Percentiles rank a stretch among this genome's conserved stretches.
Conservation (phyloP, 2,888 invertebrate species). For the Rhaphigaster nebulosa region DNA sequence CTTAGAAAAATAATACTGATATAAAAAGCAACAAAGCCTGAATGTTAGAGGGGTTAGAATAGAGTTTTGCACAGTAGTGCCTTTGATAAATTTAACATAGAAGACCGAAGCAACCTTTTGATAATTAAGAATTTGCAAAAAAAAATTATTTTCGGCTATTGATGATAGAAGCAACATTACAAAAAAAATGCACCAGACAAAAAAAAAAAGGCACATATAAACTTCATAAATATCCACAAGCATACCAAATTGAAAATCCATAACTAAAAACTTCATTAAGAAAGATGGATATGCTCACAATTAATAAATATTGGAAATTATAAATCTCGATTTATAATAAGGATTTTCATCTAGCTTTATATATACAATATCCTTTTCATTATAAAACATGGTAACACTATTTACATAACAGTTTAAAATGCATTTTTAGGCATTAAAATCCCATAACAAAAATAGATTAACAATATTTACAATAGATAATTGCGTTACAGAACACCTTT, state of each 20-base stretch:
- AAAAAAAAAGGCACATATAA: background rate
- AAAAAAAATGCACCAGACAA: background rate
- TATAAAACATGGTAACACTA: slow-evolving; percentile 19
- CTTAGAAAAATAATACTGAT: background rate
- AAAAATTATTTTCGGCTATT: background rate
- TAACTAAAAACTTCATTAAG: background rate
- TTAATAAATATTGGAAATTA: slow-evolving; percentile 7
- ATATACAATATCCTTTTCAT: slow-evolving; percentile 38
- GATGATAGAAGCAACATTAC: background rate
- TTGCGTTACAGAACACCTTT: slow-evolving; percentile 58
- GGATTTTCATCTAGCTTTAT: background rate
- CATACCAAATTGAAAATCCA: background rate
- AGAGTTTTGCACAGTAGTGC: background rate
- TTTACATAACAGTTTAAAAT: slow-evolving; percentile 33
- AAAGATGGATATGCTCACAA: background rate
- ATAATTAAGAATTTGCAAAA: background rate
- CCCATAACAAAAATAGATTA: slow-evolving; percentile 31
- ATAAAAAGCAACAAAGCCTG: background rate
- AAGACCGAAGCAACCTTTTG: background rate
- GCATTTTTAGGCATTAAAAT: slow-evolving; percentile 28
- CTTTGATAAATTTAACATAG: background rate
- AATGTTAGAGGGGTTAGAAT: background rate
- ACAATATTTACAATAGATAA: slow-evolving; percentile 35
- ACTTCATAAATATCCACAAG: background rate
- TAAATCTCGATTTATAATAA: slow-evolving; percentile 1